phyloP scores from a whole-genome alignment of 2,113 vertebrate species.

The Sigmodon hispidus region DNA sequence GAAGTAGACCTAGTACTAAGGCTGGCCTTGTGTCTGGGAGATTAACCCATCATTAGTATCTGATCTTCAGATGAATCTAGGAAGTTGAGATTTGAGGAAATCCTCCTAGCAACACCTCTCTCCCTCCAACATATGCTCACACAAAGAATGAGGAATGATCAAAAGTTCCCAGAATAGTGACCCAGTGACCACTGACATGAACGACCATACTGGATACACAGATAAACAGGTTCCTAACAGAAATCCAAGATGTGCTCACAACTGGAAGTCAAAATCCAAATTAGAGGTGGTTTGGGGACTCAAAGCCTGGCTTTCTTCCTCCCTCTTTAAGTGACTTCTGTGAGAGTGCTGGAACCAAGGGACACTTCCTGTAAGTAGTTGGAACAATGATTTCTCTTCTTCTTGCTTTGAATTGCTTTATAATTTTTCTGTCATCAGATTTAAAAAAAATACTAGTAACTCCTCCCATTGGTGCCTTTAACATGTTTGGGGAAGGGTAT shows the following conservation, averaged over 20 bases:
- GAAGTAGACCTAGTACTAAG: neutral
- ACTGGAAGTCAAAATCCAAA: neutral
- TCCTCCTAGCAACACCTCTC: neutral
- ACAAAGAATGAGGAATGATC: neutral
- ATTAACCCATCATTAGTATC: neutral
- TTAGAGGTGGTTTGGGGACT: neutral
- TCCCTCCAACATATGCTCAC: neutral
- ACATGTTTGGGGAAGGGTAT: neutral
- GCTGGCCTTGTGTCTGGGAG: neutral
- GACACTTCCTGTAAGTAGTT: neutral
- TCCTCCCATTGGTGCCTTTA: neutral
- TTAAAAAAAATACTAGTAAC: neutral
- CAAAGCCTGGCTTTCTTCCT: neutral
- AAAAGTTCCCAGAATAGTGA: neutral
- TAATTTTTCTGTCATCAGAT: neutral
- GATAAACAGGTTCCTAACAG: neutral
- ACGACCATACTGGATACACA: accelerated
- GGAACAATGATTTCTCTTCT: neutral
- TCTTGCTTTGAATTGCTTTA: neutral
- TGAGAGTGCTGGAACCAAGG: neutral
- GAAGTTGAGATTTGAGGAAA: neutral
- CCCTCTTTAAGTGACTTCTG: neutral
- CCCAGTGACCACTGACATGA: neutral
- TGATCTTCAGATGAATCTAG: neutral
- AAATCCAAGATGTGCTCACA: neutral